These are phyloP conservation scores for Vanacampus margaritifer DNA, from an alignment of 2,113 vertebrate species.

Conservation along the genomic window DNA sequence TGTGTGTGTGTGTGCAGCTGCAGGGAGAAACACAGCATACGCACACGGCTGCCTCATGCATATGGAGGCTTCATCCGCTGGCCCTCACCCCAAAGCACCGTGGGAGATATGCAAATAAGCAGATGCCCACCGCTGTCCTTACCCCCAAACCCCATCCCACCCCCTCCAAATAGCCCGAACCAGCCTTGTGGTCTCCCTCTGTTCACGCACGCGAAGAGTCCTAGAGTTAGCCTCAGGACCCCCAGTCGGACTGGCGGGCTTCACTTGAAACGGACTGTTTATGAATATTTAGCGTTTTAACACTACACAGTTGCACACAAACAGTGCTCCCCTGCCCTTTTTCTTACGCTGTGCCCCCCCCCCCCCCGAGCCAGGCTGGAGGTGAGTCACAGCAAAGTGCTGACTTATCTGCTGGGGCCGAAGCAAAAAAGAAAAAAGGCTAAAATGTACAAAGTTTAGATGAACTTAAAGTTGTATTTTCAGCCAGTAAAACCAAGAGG, in stretches of 20 bases:
- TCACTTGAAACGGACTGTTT: slow-evolving; percentile 52
- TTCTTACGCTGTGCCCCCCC: too few species aligned
- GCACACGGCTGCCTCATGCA: slow-evolving; percentile 63
- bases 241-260: slow-evolving; percentile 47
- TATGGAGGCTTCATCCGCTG: slow-evolving; percentile 62
- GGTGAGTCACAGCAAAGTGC: slow-evolving; percentile 45
- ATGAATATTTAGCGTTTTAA: slow-evolving; percentile 71
- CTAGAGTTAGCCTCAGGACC: slow-evolving; percentile 30
- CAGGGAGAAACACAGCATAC: slow-evolving; percentile 41
- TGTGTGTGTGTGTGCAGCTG: slow-evolving; percentile 34
- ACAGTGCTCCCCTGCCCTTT: slow-evolving; percentile 17
- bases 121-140: slow-evolving; percentile 53
- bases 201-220: slow-evolving; percentile 27
- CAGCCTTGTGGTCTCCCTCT: slow-evolving; percentile 15
- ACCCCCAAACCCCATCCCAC: neutral
- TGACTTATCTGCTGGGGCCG: slow-evolving; percentile 36
- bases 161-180: slow-evolving; percentile 20
- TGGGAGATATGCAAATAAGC: slow-evolving; percentile 68
- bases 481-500: neutral
- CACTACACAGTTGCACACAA: slow-evolving; percentile 43
- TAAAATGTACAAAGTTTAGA: neutral
- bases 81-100: slow-evolving; percentile 57
- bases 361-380: slow-evolving; percentile 28
- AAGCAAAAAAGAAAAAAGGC: slow-evolving; percentile 22
- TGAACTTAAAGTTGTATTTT: slow-evolving; percentile 19